Conservation (phyloP, 2,113 vertebrate genomes). For the Cheirogaleus medius region DNA sequence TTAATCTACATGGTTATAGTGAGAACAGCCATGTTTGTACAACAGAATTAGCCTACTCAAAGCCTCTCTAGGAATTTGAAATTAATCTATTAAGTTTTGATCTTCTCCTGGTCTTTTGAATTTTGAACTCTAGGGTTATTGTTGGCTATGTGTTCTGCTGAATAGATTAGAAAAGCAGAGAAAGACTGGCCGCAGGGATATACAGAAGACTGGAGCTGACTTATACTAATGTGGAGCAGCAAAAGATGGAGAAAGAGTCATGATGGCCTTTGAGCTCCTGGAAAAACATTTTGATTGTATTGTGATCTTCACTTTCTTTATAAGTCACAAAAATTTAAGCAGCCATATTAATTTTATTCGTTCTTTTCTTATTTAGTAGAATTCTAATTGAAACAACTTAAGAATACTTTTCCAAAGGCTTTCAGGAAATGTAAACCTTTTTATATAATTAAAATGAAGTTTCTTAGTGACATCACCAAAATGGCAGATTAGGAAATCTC, state of each 20-base stretch:
- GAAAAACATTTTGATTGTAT: background rate
- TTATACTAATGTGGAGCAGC: background rate
- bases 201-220: background rate
- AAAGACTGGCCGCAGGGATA: background rate
- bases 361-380: background rate
- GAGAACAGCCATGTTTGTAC: background rate
- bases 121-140: background rate
- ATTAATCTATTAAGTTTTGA: background rate
- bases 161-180: background rate
- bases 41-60: background rate
- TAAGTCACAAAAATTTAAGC: background rate
- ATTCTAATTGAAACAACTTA: background rate
- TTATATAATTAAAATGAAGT: background rate
- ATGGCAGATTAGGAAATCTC: background rate
- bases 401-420: background rate
- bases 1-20: background rate
- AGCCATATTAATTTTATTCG: background rate
- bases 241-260: background rate
- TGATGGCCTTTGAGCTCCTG: background rate
- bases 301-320: background rate
- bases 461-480: background rate
- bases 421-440: background rate
- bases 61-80: background rate
- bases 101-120: constrained; percentile 1
- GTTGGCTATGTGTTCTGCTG: background rate